phyloP scores from a whole-genome alignment of 2,113 vertebrate genomes.

The Leptobrachium leishanense region DNA sequence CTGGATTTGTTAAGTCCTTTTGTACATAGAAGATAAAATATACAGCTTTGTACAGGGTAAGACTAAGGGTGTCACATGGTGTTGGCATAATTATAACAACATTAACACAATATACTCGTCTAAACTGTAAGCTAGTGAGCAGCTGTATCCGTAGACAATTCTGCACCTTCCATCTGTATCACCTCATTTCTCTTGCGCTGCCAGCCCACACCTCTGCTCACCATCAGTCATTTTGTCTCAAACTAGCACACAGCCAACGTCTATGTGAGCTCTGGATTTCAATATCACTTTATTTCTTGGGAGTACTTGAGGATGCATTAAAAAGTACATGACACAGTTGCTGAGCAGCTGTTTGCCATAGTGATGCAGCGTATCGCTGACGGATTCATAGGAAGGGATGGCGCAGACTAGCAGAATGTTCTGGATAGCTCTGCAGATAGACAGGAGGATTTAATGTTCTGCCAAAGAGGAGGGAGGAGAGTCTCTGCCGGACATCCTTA shows the following conservation, averaged over 20 bases:
- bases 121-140: too few relatives aligned
- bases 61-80: too few relatives aligned
- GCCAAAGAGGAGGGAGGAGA: slow-evolving; percentile 34
- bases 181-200: not conserved
- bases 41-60: too few relatives aligned
- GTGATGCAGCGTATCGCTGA: not conserved
- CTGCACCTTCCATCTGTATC: not conserved
- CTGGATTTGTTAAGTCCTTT: too few relatives aligned
- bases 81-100: too few relatives aligned
- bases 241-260: not conserved
- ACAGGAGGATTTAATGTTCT: slow-evolving; percentile 40
- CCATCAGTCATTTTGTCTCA: not conserved
- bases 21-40: too few relatives aligned
- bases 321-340: not conserved
- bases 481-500: slow-evolving; percentile 45
- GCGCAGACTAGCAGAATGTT: slow-evolving; percentile 38
- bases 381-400: slow-evolving; percentile 2
- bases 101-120: too few relatives aligned
- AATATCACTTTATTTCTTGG: too few relatives aligned
- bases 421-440: slow-evolving; percentile 46
- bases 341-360: not conserved
- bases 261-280: not conserved
- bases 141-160: not conserved
- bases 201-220: not conserved
- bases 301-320: not conserved